These are phyloP conservation scores for Gallinago media DNA, from an alignment of 2,113 vertebrate species.

Conservation along the genomic window DNA sequence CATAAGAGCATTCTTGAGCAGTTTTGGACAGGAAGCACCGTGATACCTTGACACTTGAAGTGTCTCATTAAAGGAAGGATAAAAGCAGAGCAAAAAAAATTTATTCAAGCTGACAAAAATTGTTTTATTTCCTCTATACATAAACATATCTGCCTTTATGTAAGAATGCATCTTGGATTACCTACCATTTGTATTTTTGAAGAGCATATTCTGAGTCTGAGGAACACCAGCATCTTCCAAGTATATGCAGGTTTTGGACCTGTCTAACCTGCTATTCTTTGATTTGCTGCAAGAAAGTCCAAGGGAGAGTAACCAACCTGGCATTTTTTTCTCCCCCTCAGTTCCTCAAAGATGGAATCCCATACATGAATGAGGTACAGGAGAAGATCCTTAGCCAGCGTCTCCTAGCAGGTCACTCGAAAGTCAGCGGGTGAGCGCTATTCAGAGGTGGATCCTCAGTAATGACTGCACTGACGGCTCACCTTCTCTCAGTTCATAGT, in stretches of 20 bases:
- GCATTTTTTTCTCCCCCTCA: not conserved
- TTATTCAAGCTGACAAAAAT: not conserved
- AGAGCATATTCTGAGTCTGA: not conserved
- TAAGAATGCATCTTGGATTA: not conserved
- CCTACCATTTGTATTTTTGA: not conserved
- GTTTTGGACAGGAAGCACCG: not conserved
- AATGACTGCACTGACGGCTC: not conserved
- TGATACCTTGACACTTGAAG: not conserved
- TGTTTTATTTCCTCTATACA: not conserved
- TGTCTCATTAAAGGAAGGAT: not conserved
- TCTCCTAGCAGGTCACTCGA: conserved; percentile 61
- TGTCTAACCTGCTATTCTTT: not conserved
- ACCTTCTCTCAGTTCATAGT: not conserved
- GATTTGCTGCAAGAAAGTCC: not conserved
- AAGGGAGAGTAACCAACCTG: not conserved
- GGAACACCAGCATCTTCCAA: not conserved
- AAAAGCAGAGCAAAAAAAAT: not conserved
- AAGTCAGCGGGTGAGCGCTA: conserved; percentile 53
- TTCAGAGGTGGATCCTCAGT: not conserved
- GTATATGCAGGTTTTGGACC: not conserved
- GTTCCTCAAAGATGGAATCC: conserved; percentile 82
- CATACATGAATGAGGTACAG: conserved; percentile 78
- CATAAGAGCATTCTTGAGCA: not conserved
- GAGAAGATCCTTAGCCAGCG: conserved; percentile 67
- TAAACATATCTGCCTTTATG: not conserved